phyloP scores from a whole-genome alignment of 2,888 invertebrate genomes.

The Sceliomorpha sp. region DNA sequence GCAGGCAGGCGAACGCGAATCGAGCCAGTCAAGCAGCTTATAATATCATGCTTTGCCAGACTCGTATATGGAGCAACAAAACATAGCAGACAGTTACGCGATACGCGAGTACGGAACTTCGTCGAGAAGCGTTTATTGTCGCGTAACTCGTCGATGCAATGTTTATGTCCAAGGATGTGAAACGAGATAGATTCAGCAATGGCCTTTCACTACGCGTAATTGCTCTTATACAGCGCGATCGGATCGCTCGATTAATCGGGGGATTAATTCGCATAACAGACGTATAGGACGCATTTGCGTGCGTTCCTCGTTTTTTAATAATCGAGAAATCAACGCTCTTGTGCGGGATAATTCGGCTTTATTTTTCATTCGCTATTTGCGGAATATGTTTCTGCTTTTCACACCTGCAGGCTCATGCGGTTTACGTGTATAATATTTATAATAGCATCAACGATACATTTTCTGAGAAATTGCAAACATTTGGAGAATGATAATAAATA shows the following conservation, averaged over 20 bases:
- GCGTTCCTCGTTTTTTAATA: too few species aligned
- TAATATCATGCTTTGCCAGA: conserved; percentile 37
- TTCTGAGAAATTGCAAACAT: conserved; percentile 17
- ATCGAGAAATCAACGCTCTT: too few species aligned
- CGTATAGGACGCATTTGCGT: too few species aligned
- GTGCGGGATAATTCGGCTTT: too few species aligned
- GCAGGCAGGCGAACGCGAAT: conserved; percentile 54
- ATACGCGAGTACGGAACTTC: conserved; percentile 37
- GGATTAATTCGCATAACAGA: conserved; percentile 24
- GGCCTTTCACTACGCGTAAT: conserved; percentile 34
- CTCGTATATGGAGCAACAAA: conserved; percentile 64
- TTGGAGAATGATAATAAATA: neutral
- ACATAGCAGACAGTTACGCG: conserved; percentile 21
- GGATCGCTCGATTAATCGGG: conserved; percentile 25
- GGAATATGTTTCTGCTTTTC: too few species aligned
- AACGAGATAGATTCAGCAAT: conserved; percentile 27
- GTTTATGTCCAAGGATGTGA: conserved; percentile 29
- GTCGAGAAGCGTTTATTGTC: conserved; percentile 36
- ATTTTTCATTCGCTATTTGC: too few species aligned
- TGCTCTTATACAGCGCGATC: neutral
- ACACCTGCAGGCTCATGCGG: too few species aligned
- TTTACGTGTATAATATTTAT: too few species aligned
- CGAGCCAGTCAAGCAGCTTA: conserved; percentile 56
- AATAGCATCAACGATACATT: too few species aligned
- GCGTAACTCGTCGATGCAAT: conserved; percentile 30